Evolutionary conservation across 2,888 invertebrate species (phyloP).

Genomic region (Holacanthella duospinosa): DNA sequence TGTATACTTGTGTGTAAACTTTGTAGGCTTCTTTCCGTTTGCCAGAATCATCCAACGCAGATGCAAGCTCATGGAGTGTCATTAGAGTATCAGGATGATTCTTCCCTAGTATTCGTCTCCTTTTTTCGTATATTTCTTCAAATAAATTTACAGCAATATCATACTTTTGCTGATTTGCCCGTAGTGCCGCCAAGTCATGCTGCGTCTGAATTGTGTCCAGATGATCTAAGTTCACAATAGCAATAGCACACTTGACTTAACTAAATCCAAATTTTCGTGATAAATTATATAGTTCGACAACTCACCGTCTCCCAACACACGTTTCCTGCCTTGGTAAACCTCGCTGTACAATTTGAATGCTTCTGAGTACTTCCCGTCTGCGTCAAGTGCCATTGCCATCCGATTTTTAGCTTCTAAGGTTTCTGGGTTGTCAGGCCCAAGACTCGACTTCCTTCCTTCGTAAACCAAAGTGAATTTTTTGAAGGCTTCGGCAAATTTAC

Average conservation of each 20-base stretch:
- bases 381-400: conserved; percentile 17
- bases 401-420: conserved; percentile 14
- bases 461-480: conserved; percentile 15
- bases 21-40: conserved; percentile 13
- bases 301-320: conserved; percentile 16
- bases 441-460: conserved; percentile 10
- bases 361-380: conserved; percentile 9
- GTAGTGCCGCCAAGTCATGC: conserved; percentile 20
- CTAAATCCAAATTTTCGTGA: not conserved
- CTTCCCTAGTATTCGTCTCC: conserved; percentile 15
- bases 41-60: not conserved
- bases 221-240: conserved; percentile 8
- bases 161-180: conserved; percentile 21
- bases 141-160: conserved; percentile 19
- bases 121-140: conserved; percentile 15
- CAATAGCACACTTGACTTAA: not conserved
- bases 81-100: conserved; percentile 18
- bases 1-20: conserved; percentile 13
- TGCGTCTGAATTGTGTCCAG: conserved; percentile 14
- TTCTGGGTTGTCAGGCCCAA: conserved; percentile 16
- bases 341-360: conserved; percentile 16
- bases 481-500: conserved; percentile 14
- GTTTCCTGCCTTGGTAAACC: conserved; percentile 15
- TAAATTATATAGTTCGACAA: not conserved
- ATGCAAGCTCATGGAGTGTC: conserved; percentile 15